These are phyloP conservation scores for Balanococcus diminutus DNA, from an alignment of 2,888 invertebrate species.

Conservation along the genomic window DNA sequence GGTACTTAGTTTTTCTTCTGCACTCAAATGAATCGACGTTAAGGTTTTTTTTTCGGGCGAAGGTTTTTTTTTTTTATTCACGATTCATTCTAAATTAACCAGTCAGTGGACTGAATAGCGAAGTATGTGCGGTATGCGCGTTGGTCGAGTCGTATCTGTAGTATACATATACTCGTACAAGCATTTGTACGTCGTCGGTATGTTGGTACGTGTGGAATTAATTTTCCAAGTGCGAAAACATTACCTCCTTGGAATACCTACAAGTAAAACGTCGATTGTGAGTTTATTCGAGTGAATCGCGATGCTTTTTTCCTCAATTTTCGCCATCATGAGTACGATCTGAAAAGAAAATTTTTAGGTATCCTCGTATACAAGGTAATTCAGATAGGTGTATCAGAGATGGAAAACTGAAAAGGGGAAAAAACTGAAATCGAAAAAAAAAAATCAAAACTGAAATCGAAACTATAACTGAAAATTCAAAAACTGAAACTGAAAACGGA, in stretches of 20 bases:
- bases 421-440: no score
- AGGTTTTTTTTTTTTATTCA: not conserved
- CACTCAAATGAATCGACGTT: conserved; percentile 48
- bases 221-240: conserved; percentile 1
- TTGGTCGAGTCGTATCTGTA: not conserved
- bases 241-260: not conserved
- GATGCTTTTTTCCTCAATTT: not conserved
- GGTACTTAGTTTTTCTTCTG: conserved; percentile 51
- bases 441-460: no score
- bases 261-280: not conserved
- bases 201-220: not conserved
- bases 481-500: no score
- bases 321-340: not conserved
- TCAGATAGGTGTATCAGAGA: no score
- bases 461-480: no score
- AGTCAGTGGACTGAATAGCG: conserved; percentile 18
- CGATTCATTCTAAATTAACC: conserved; percentile 20
- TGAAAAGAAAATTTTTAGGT: no score
- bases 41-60: not conserved
- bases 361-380: no score
- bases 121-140: conserved; percentile 1
- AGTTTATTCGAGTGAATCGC: not conserved
- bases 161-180: conserved; percentile 6
- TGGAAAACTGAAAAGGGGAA: no score
- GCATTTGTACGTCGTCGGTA: not conserved